Percentiles rank a stretch among this genome's conserved stretches.
Conservation (phyloP, 2,113 vertebrate genomes). For the Asarcornis scutulata region DNA sequence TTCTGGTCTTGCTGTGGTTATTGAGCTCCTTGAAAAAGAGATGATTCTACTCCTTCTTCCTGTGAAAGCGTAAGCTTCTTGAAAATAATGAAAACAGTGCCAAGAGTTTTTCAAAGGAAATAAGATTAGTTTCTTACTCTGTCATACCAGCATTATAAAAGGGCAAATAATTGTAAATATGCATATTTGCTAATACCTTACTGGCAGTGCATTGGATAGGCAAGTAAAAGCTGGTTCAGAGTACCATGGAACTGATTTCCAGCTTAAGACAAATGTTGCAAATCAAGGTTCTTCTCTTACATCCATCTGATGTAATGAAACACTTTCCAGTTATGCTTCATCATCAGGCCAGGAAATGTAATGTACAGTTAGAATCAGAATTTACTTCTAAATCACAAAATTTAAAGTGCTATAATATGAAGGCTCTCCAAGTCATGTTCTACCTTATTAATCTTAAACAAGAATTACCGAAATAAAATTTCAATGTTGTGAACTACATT, state of each 20-base stretch:
- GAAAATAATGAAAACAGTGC: background rate
- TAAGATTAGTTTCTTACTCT: background rate
- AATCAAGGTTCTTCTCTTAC: background rate
- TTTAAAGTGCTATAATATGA: background rate
- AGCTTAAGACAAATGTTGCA: background rate
- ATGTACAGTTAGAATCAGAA: background rate
- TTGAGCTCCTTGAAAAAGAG: background rate
- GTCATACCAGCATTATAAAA: background rate
- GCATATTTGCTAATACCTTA: background rate
- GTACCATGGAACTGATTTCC: background rate
- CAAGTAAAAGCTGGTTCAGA: background rate
- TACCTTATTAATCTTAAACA: background rate
- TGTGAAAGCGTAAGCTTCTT: background rate
- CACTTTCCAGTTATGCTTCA: background rate
- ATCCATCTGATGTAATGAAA: background rate
- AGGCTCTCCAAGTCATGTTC: background rate
- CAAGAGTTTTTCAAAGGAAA: background rate
- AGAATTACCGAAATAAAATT: background rate
- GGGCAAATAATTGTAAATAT: background rate
- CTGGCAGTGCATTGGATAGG: accelerated
- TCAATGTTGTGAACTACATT: background rate
- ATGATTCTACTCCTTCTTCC: background rate
- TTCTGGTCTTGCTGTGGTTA: background rate
- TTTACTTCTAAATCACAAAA: background rate
- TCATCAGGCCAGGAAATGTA: background rate